These are phyloP conservation scores for Gadus chalcogrammus DNA, from an alignment of 2,113 vertebrate species.

Conservation along the genomic window DNA sequence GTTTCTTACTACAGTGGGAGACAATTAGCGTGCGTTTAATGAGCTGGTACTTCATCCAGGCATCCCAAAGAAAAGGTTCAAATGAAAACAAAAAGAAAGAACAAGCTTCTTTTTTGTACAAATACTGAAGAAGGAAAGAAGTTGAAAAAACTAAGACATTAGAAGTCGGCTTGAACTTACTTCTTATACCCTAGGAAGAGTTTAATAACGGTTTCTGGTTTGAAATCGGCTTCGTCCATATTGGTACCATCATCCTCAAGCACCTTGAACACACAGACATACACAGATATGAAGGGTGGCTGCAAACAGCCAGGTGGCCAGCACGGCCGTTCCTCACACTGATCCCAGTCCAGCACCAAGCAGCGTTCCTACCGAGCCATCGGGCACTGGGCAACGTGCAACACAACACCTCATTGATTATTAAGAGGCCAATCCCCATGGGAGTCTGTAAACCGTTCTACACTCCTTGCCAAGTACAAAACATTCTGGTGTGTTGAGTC, in stretches of 20 bases:
- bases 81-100: neutral
- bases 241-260: slow-evolving; percentile 90
- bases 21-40: neutral
- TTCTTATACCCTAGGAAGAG: slow-evolving; percentile 91
- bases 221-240: slow-evolving; percentile 86
- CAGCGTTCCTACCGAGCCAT: neutral
- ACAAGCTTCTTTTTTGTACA: neutral
- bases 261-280: slow-evolving; percentile 66
- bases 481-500: no score
- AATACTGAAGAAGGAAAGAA: neutral
- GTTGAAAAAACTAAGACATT: neutral
- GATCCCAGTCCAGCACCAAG: no score
- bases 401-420: neutral
- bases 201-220: slow-evolving; percentile 89
- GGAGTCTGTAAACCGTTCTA: no score
- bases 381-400: neutral
- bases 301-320: no score
- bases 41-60: neutral
- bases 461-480: no score
- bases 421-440: neutral
- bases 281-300: neutral
- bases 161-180: slow-evolving; percentile 64
- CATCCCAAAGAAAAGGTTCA: neutral
- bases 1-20: slow-evolving; percentile 78
- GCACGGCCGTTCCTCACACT: no score